Base-by-base conservation (phyloP, 2,797 vertebrate genomes). In the Potorous gilbertii region DNA sequence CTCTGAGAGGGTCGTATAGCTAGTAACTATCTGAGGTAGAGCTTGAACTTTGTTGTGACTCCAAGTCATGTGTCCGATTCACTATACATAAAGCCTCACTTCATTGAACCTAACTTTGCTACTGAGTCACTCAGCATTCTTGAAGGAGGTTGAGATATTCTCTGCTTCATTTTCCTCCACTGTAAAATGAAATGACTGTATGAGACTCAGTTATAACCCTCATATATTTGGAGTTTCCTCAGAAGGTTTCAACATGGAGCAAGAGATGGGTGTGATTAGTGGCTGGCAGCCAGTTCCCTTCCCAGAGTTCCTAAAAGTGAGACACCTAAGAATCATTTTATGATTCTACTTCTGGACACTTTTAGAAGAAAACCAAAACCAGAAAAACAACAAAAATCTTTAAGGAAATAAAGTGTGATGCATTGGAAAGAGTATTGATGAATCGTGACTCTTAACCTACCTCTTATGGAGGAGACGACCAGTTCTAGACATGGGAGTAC, bases 341-440 rank as follows among this genome's bases (percentile, higher is more conserved):
- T 81, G 40, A 81, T 81, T 81, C 18, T 81, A 81, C 66, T 81
- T 46, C 40, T 81, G 46, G n/a, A 74, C 4, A 46, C 21, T 8
- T 46, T 21, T 9, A 81, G 66, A 81, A 81, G 40, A 81, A 81
- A 81, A 21, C 62, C 8, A 28, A 74, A 92, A n/a, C 12, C 74
- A 91, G 55, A 56, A 95, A 93, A 14, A 0, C 56, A 92, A 94
- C 92, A 59, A 66, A 57, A 95, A 93, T 54, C 62, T 96, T 91
- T 93, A 90, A 62, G 21, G 91, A 94, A 95, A 94, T 18, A 92
- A 52, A 92, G 2, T 90, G 2, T 55, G 31, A 8, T 0, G 1
- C 40, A 50, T 46, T 46, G 74, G 40, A 87, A 87, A 87, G 21
- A 10, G 21, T 50, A 87, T 46, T 50, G 62, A 62, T 50, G 62